Base-by-base conservation (phyloP, 2,113 vertebrate genomes). In the Hyaena hyaena region DNA sequence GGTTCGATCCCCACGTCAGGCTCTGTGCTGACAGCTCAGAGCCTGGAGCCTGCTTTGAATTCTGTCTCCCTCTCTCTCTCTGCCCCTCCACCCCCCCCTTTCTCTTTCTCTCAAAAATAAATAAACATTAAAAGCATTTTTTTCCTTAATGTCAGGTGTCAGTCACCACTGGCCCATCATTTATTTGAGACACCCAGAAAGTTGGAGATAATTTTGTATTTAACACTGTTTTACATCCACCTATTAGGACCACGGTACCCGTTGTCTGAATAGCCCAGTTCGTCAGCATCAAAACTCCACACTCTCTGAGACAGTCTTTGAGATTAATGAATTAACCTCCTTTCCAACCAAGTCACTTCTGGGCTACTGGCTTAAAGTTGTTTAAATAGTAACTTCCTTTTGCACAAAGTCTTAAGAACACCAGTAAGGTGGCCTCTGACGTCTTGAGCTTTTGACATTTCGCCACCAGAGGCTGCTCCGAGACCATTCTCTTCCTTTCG, bases 381-480 rank as follows among this genome's bases (percentile, higher is more conserved):
- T 93, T 77, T 23, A 2, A 79, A 10, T 10, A 33, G 39, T 19
- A 87, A 71, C 83, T 77, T 94, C 2, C 39, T 4, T 88, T 68
- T 77, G 26, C 0, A 11, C 4, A 65, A 55, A 79, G 80, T 77
- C 92, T 77, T 65, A 79, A 90, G 17, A 86, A 83, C 71, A 74
- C 58, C 71, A 66, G 7, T n/a, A 55, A 69, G 39, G 35, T 83
- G 63, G 93, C 88, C 87, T 92, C 71, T 91, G 95, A 83, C 89
- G 95, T 97, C 69, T 96, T 85, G 96, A 97, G 95, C 84, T 97
- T 95, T 98, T 96, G 97, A 97, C 93, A 96, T 93, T 95, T 69
- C 86, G 84, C 98, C 87, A 94, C 85, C 98, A 98, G 96, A 98
- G 98, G 98, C 79, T 97, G 97, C 98, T 98, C 93, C 93, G 97